phyloP scores from a whole-genome alignment of 2,888 invertebrate genomes.

The Rhogogaster chlorosoma region DNA sequence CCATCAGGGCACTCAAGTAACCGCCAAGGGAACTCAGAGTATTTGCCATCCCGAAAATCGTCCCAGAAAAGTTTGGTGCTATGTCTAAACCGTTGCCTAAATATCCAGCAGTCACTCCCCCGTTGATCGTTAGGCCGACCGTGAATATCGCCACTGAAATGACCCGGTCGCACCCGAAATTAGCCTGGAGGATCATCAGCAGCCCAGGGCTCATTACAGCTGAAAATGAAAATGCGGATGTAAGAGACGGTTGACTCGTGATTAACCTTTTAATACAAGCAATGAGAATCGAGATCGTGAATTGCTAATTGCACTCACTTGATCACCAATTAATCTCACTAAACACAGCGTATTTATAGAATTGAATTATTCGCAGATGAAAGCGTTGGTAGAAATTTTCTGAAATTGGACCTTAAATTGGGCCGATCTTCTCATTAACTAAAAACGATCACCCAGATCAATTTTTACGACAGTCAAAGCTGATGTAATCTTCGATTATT shows the following conservation, averaged over 20 bases:
- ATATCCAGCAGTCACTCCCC: slow-evolving; percentile 92
- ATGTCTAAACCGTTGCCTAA: slow-evolving; percentile 92
- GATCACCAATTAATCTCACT: slow-evolving; percentile 3
- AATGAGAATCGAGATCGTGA: background rate
- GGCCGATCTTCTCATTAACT: background rate
- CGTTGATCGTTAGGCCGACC: slow-evolving; percentile 89
- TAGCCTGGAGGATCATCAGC: slow-evolving; percentile 87
- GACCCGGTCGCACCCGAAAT: slow-evolving; percentile 85
- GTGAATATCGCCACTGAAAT: slow-evolving; percentile 90
- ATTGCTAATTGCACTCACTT: slow-evolving; percentile 31
- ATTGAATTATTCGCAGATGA: slow-evolving; percentile 29
- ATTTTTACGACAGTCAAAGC: background rate
- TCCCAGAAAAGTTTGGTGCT: slow-evolving; percentile 93
- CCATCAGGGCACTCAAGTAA: slow-evolving; percentile 90
- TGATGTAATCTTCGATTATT: background rate
- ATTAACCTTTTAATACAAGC: background rate
- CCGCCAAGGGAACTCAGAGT: slow-evolving; percentile 91
- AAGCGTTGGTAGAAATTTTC: background rate
- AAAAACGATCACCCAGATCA: background rate
- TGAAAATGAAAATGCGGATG: slow-evolving; percentile 65
- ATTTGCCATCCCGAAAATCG: slow-evolving; percentile 94
- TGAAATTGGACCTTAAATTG: background rate
- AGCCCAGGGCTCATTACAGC: slow-evolving; percentile 84
- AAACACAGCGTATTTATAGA: slow-evolving; percentile 5
- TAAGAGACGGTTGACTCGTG: slow-evolving; percentile 7